Conservation (phyloP, 1,140 invertebrate species). For the Spodoptera litura region DNA sequence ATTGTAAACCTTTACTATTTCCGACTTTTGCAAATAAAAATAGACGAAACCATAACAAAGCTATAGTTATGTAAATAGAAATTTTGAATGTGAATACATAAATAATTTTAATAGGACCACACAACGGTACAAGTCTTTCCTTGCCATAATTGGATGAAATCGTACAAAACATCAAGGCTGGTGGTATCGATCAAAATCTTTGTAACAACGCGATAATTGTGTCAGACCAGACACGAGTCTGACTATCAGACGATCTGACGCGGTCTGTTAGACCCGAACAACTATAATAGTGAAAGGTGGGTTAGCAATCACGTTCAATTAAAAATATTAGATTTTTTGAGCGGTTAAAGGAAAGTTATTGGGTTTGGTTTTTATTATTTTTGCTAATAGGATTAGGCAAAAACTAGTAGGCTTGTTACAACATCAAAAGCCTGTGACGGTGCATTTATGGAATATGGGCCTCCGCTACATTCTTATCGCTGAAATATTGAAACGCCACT, state of each 20-base stretch:
- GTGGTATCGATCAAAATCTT: slow-evolving; percentile 34
- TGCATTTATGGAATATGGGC: too few species aligned
- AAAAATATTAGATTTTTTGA: not conserved
- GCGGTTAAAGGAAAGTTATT: not conserved
- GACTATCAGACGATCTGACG: slow-evolving; percentile 5
- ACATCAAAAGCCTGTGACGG: too few species aligned
- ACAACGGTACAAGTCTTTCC: not conserved
- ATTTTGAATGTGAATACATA: too few species aligned
- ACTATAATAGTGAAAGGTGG: not conserved
- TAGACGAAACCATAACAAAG: too few species aligned
- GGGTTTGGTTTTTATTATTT: not conserved
- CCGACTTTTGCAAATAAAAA: too few species aligned
- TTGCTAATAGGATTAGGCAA: too few species aligned
- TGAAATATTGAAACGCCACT: too few species aligned
- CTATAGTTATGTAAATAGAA: too few species aligned
- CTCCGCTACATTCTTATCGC: too few species aligned
- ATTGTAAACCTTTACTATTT: too few species aligned
- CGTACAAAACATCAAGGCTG: slow-evolving; percentile 42
- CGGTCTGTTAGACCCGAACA: slow-evolving; percentile 25
- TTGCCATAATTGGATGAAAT: slow-evolving; percentile 46
- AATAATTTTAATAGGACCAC: not conserved
- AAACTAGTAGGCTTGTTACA: too few species aligned
- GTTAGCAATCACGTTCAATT: slow-evolving; percentile 4
- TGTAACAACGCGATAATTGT: slow-evolving; percentile 22
- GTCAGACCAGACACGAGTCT: not conserved